Evolutionary conservation across 2,113 vertebrate genomes (phyloP).

Genomic region (Caranx ignobilis): DNA sequence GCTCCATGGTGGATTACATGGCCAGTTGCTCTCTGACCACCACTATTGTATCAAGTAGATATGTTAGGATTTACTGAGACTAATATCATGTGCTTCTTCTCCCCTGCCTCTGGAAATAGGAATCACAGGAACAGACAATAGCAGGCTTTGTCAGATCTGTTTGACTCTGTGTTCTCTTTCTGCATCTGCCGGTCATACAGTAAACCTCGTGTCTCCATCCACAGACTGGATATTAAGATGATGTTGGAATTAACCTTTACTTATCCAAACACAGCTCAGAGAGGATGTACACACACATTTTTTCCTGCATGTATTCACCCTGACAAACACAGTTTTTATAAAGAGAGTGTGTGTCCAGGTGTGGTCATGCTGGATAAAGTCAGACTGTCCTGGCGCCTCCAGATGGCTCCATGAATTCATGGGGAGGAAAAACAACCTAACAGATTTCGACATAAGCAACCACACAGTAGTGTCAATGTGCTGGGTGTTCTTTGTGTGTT

Average conservation of each 20-base stretch:
- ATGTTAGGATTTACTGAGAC: constrained; percentile 32
- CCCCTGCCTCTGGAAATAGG: constrained; percentile 41
- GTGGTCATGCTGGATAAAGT: not conserved
- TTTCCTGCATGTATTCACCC: not conserved
- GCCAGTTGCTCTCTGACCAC: constrained; percentile 15
- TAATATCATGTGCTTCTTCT: constrained; percentile 65
- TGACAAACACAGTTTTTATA: not conserved
- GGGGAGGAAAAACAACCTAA: not conserved
- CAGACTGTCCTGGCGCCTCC: not conserved
- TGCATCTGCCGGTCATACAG: constrained; percentile 55
- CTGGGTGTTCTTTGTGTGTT: not conserved
- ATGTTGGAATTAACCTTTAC: constrained; percentile 27
- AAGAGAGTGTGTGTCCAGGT: not conserved
- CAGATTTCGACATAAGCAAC: not conserved
- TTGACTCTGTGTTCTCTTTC: constrained; percentile 31
- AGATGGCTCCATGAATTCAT: not conserved
- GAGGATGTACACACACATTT: not conserved
- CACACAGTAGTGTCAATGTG: not conserved
- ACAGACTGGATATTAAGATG: constrained; percentile 27
- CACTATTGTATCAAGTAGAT: constrained; percentile 31
- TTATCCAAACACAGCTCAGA: constrained; percentile 2
- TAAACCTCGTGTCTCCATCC: constrained; percentile 63
- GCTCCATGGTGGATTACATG: constrained; percentile 41
- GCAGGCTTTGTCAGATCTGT: constrained; percentile 58
- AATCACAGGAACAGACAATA: constrained; percentile 52